Evolutionary conservation across 2,797 vertebrate genomes (phyloP).

Genomic region (Apodemus agrarius): DNA sequence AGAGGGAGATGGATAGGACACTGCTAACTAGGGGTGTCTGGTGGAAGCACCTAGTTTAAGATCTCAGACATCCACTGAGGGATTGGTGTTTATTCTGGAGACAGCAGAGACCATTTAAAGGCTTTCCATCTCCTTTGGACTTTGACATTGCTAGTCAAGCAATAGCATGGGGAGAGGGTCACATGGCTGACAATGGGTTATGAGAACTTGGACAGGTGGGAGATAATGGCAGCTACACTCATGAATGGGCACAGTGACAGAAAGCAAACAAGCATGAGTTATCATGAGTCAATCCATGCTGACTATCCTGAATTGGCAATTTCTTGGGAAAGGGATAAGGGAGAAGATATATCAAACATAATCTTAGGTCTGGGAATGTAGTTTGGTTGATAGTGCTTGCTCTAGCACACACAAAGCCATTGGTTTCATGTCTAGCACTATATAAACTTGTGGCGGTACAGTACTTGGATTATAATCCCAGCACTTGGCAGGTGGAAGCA

Average conservation of each 20-base stretch:
- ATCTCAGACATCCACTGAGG: neutral
- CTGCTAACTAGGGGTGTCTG: neutral
- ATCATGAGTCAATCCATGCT: neutral
- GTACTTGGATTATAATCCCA: neutral
- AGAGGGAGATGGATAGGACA: neutral
- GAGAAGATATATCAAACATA: neutral
- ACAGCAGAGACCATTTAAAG: neutral
- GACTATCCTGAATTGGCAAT: neutral
- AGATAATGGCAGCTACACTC: neutral
- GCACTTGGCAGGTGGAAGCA: neutral
- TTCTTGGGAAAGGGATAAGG: neutral
- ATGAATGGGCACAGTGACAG: neutral
- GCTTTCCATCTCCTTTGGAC: neutral
- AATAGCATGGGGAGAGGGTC: neutral
- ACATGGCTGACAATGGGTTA: neutral
- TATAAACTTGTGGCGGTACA: neutral
- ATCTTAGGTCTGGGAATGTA: neutral
- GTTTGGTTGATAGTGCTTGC: neutral
- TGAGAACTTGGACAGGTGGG: neutral
- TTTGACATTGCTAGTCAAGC: neutral
- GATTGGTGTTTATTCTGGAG: neutral
- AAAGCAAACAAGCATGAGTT: neutral
- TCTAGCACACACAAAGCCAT: neutral
- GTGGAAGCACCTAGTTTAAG: neutral
- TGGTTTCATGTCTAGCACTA: neutral